Evolutionary conservation across 2,113 vertebrate species (phyloP), one percentile per base, ranked within the genome.

Genomic region (Camarhynchus parvulus): DNA sequence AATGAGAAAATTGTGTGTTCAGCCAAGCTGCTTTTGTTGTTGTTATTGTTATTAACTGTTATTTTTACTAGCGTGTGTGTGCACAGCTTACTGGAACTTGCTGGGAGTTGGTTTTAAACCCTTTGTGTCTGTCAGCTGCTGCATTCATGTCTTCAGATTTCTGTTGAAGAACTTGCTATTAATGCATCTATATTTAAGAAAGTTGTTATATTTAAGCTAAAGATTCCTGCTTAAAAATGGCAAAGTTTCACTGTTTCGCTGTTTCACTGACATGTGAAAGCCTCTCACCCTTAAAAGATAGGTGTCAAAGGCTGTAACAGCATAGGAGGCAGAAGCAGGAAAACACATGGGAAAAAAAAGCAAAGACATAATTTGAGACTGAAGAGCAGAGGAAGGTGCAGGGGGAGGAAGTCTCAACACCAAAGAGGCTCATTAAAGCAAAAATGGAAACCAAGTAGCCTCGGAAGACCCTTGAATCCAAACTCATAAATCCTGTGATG

Each of bases 261-360:
- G 9, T 73, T 83, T 80, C 20, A 24, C 8, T 50, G 68, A 47
- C 0, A 0, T 31, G 4, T 58, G 63, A 80, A 56, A 85, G 4
- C 28, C 59, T 16, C 11, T 33, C 8, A 33, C 18, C 15, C n/a
- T 44, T 41, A 52, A 80, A 78, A 73, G 14, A 35, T 0, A 42
- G 13, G 7, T 67, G 11, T 70, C 39, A 78, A 66, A 42, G 19
- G 11, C 15, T 83, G 27, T 47, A 56, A 56, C 5, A 22, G 13
- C 2, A 0, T 13, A 41, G 28, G 15, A 73, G 15, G 7, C 8
- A 46, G 70, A 92, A 87, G 11, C 12, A 78, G 13, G 14, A 55
- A 72, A 22, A 59, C 23, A 42, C 3, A 19, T 0, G 3, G 50
- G 23, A 1, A 15, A 76, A 49, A 69, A 64, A 47, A 19, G 0